phyloP scores from a whole-genome alignment of 1,140 invertebrate genomes.

The Panonychus citri region DNA sequence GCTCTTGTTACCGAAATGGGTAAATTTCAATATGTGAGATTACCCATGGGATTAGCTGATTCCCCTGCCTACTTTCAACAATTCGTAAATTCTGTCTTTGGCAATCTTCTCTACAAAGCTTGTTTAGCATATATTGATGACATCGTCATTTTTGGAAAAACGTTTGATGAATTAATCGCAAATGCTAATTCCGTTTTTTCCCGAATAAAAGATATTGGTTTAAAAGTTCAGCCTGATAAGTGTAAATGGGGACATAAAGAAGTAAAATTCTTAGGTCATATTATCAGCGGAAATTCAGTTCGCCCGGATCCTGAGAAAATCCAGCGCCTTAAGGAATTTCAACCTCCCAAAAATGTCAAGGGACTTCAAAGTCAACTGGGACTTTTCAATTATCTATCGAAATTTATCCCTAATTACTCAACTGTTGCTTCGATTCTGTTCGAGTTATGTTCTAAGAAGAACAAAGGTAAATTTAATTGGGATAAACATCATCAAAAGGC shows the following conservation, averaged over 20 bases:
- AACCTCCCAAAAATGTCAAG: neutral
- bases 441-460: neutral
- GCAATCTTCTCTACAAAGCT: neutral
- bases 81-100: conserved; percentile 15
- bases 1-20: conserved; percentile 20
- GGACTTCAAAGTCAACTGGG: neutral
- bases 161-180: neutral
- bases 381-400: neutral
- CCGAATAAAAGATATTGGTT: neutral
- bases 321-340: neutral
- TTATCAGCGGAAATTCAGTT: neutral
- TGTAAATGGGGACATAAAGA: neutral
- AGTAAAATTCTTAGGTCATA: neutral
- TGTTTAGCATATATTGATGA: neutral
- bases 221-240: neutral
- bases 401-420: neutral
- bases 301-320: neutral
- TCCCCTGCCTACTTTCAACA: conserved; percentile 18
- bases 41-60: conserved; percentile 12
- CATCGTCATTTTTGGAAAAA: neutral
- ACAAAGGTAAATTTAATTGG: neutral
- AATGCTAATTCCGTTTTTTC: neutral
- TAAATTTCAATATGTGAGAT: conserved; percentile 9
- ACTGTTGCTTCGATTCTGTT: neutral
- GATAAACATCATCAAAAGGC: neutral